phyloP scores from a whole-genome alignment of 2,888 invertebrate species.

The Prosopocoilus inquinatus region DNA sequence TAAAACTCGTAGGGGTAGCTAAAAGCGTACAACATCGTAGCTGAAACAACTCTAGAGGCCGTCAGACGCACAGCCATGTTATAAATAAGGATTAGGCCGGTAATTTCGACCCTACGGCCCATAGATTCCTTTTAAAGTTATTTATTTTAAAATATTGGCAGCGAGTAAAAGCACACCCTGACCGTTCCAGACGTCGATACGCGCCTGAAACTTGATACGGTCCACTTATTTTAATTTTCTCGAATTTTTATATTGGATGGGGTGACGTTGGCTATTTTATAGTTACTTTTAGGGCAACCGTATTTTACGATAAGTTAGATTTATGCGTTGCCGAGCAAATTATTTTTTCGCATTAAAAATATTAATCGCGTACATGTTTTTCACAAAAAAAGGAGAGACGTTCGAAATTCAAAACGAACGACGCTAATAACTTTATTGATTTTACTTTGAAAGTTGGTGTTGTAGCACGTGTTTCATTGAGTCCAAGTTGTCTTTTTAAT shows the following conservation, averaged over 20 bases:
- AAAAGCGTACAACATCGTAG: slow-evolving; percentile 27
- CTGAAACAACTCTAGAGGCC: slow-evolving; percentile 26
- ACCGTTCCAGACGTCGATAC: slow-evolving; percentile 22
- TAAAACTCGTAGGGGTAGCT: slow-evolving; percentile 17
- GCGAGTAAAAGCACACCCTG: slow-evolving; percentile 40
- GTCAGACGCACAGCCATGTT: slow-evolving; percentile 48
- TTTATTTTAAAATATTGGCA: slow-evolving; percentile 54
- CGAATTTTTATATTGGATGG: slow-evolving; percentile 42
- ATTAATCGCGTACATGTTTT: too few species aligned
- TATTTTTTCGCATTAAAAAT: not conserved
- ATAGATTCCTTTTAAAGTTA: slow-evolving; percentile 53
- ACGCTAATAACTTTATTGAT: too few species aligned
- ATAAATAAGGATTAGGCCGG: slow-evolving; percentile 53
- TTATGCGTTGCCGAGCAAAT: not conserved
- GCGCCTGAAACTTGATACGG: slow-evolving; percentile 44
- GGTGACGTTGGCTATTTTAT: slow-evolving; percentile 1
- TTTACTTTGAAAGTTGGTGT: too few species aligned
- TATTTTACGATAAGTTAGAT: not conserved
- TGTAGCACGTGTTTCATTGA: too few species aligned
- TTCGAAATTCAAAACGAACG: too few species aligned
- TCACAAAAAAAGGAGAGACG: too few species aligned
- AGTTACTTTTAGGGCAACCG: not conserved
- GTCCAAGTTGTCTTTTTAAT: too few species aligned
- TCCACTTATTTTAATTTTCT: slow-evolving; percentile 54
- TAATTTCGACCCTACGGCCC: slow-evolving; percentile 49